phyloP scores from a whole-genome alignment of 2,888 invertebrate genomes.

The Epiperipatus broadwayi region DNA sequence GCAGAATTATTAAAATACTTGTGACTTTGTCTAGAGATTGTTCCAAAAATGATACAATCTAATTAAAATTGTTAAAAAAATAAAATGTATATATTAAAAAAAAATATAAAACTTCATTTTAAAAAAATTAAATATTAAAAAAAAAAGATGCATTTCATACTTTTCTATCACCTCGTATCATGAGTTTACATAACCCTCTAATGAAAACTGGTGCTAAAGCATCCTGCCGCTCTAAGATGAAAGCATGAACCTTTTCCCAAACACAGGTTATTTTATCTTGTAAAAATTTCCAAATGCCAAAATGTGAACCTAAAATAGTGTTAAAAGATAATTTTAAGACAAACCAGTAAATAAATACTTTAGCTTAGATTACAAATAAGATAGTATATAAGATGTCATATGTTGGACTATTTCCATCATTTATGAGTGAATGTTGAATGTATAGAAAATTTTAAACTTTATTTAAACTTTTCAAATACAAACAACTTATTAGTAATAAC shows the following conservation, averaged over 20 bases:
- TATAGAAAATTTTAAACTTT: no score
- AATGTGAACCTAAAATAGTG: slow-evolving; percentile 21
- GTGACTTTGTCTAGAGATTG: slow-evolving; percentile 56
- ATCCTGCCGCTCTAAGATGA: slow-evolving; percentile 45
- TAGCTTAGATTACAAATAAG: no score
- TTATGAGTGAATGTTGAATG: no score
- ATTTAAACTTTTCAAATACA: no score
- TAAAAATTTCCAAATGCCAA: slow-evolving; percentile 25
- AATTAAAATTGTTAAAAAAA: slow-evolving; percentile 7
- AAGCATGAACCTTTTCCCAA: slow-evolving; percentile 32
- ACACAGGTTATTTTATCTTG: slow-evolving; percentile 18
- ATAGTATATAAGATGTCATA: no score
- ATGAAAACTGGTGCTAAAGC: slow-evolving; percentile 44
- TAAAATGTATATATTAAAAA: slow-evolving; percentile 30
- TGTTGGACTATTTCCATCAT: no score
- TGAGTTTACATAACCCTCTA: slow-evolving; percentile 50
- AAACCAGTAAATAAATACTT: no score
- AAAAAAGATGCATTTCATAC: slow-evolving; percentile 19
- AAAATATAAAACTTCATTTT: slow-evolving; percentile 9
- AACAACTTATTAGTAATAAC: no score
- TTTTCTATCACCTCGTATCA: slow-evolving; percentile 28
- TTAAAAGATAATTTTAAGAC: not conserved
- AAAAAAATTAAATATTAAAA: slow-evolving; percentile 4
- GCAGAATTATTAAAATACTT: slow-evolving; percentile 61
- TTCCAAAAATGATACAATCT: slow-evolving; percentile 26